Evolutionary conservation across 1,140 invertebrate species (phyloP), one percentile per base, ranked within the genome.

Genomic region (Lordiphosa mommai): DNA sequence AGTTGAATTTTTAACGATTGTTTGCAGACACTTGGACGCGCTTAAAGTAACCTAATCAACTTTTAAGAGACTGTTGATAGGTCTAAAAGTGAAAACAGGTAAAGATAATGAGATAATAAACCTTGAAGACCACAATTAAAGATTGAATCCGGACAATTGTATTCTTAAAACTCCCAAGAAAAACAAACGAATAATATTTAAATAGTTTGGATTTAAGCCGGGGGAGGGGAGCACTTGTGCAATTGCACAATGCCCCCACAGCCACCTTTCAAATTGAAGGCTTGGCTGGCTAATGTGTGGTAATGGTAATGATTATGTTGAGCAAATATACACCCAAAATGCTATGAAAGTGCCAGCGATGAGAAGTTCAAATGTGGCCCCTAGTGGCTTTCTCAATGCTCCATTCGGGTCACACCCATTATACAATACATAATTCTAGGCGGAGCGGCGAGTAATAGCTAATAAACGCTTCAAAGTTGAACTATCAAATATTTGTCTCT

Each of bases 231-330:
- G 40, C 49, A 72, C 74, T 65, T 53, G 59, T 53, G 61, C 53
- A 65, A 60, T 80, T 80, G 76, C 74, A 71, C 76, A 80, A 80
- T 76, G 56, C 23, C 30, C 32, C 44, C 61, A 53, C n/a, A 80
- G 71, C 49, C 74, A 74, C 76, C 76, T 80, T 80, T 80, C 76
- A 60, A 82, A 82, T 82, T 80, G 74, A 80, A 82, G 76, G 65
- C 65, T 70, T 63, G 56, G 53, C 67, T 66, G 46, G 66, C 60
- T 67, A 80, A 80, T 80, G 66, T 80, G 76, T 71, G 74, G 74
- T 74, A 80, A 80, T 80, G 76, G 82, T 80, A 74, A 82, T 82
- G 71, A 80, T 82, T 80, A 74, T 71, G 57, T 60, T 71, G 61
- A 57, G 57, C 76, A 82, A 79, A 79, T 72, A 82, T n/a, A n/a